These are phyloP conservation scores for Brachylomia viminalis DNA, from an alignment of 2,888 invertebrate species.

Conservation along the genomic window DNA sequence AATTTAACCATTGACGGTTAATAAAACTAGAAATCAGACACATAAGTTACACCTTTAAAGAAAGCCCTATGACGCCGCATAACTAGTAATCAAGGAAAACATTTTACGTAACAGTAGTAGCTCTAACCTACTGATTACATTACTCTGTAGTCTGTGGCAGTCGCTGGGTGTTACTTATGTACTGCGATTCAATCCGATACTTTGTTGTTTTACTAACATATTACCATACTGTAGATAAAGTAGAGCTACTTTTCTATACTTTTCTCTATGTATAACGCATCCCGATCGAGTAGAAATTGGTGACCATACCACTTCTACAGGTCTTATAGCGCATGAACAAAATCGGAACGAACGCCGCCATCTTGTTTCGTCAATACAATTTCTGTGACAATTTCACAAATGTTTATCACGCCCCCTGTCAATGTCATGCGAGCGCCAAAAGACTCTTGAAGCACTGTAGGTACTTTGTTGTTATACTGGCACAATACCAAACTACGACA, in stretches of 20 bases:
- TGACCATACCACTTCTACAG: background rate
- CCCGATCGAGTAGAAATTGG: background rate
- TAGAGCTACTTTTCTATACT: too few species aligned
- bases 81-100: constrained; percentile 15
- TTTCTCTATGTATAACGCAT: background rate
- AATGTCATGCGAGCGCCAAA: background rate
- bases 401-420: background rate
- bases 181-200: constrained; percentile 3
- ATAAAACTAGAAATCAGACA: constrained; percentile 10
- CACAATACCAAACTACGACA: background rate
- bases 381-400: too few species aligned
- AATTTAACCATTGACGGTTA: background rate
- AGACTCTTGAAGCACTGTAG: background rate
- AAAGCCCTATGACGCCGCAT: constrained; percentile 12
- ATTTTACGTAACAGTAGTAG: constrained; percentile 41
- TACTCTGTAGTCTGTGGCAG: background rate
- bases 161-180: background rate
- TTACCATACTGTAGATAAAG: background rate
- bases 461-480: constrained; percentile 2
- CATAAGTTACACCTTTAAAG: background rate
- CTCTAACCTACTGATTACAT: constrained; percentile 28
- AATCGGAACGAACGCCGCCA: background rate
- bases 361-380: background rate
- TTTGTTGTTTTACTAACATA: constrained; percentile 3
- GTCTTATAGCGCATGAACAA: background rate